Evolutionary conservation across 2,797 vertebrate species (phyloP).

Genomic region (Falco berigora): DNA sequence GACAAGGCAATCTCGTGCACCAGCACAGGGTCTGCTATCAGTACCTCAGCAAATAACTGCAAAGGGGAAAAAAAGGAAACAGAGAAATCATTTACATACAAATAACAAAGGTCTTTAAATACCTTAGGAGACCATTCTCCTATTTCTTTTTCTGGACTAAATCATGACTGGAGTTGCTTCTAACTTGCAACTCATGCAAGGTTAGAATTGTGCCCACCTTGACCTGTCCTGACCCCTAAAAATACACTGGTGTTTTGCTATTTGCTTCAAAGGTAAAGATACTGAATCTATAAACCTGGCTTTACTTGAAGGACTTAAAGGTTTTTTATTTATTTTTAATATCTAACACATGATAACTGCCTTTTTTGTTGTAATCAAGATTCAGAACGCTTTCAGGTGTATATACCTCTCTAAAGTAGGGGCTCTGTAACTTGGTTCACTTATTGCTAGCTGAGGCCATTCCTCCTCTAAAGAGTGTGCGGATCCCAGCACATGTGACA

Average conservation of each 20-base stretch:
- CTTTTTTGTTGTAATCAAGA: not conserved
- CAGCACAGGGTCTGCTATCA: constrained; percentile 70
- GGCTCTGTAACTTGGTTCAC: not conserved
- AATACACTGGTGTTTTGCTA: not conserved
- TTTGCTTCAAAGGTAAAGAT: not conserved
- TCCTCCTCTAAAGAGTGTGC: not conserved
- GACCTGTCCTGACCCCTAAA: not conserved
- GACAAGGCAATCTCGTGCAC: constrained; percentile 66
- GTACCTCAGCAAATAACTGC: constrained; percentile 75
- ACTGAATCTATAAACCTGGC: not conserved
- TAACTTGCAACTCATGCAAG: not conserved
- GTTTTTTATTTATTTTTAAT: not conserved
- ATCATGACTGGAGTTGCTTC: not conserved
- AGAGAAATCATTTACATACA: not conserved
- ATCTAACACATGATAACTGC: not conserved
- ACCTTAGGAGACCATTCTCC: not conserved
- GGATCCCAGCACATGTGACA: not conserved
- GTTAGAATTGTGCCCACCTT: not conserved
- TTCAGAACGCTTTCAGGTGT: not conserved
- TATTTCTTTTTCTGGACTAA: not conserved
- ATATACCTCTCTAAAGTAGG: not conserved
- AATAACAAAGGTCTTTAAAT: not conserved
- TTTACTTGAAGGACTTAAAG: not conserved
- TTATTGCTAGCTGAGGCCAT: not conserved
- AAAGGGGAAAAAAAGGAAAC: not conserved